phyloP scores from a whole-genome alignment of 2,113 vertebrate species.

The Notothenia rossii region DNA sequence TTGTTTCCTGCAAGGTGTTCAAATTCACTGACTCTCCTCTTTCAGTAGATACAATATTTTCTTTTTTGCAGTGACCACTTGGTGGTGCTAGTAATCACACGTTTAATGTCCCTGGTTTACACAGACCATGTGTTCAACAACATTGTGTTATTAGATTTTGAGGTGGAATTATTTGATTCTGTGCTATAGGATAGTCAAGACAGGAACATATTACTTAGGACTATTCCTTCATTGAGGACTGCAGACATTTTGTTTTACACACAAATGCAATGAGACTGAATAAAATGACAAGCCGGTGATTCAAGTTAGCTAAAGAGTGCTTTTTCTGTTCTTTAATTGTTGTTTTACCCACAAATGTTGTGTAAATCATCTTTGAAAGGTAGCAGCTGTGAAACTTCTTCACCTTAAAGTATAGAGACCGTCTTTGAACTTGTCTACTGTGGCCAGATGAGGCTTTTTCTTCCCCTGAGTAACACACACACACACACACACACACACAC shows the following conservation, averaged over 20 bases:
- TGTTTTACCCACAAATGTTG: slow-evolving; percentile 11
- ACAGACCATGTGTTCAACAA: neutral
- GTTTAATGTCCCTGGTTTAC: neutral
- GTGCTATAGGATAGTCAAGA: neutral
- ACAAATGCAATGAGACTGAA: neutral
- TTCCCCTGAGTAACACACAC: slow-evolving; percentile 15
- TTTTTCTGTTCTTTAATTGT: neutral
- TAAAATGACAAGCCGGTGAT: neutral
- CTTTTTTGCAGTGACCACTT: slow-evolving; percentile 57
- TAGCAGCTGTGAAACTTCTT: slow-evolving; percentile 36
- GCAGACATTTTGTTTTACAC: too few species aligned
- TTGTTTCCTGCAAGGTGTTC: neutral
- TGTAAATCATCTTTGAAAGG: slow-evolving; percentile 29
- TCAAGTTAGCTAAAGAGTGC: neutral
- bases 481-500: slow-evolving; percentile 3
- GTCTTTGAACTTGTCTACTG: slow-evolving; percentile 34
- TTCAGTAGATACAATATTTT: neutral
- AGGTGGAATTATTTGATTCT: neutral
- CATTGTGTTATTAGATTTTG: slow-evolving; percentile 1
- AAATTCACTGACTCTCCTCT: neutral
- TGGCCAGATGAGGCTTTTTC: slow-evolving; percentile 45
- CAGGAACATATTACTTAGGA: neutral
- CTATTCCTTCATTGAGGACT: too few species aligned
- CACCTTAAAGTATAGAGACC: slow-evolving; percentile 20
- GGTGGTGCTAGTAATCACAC: slow-evolving; percentile 70